Conservation (phyloP, 2,888 invertebrate species). For the Conomelus anceps region DNA sequence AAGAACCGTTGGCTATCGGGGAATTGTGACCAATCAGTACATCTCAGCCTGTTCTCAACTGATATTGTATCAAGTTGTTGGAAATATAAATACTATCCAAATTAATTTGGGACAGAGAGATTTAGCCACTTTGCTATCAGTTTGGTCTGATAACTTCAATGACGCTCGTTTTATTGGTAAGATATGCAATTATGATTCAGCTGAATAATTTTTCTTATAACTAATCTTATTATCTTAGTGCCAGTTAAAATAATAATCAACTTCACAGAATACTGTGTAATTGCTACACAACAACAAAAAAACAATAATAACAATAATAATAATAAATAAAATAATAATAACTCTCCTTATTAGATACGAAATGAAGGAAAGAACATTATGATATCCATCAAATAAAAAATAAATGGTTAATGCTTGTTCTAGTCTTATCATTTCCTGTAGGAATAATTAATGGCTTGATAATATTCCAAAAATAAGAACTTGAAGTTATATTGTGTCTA, state of each 20-base stretch:
- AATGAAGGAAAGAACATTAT: no score
- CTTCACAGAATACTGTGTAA: no score
- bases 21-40: conserved; percentile 27
- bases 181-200: not conserved
- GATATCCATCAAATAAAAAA: no score
- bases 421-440: no score
- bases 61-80: conserved; percentile 55
- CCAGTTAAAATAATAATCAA: not conserved
- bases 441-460: no score
- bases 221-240: not conserved
- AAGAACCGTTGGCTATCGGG: conserved; percentile 48
- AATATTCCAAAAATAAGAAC: no score
- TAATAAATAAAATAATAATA: no score
- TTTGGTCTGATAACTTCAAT: conserved; percentile 63
- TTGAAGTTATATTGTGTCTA: no score
- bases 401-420: no score
- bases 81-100: conserved; percentile 57
- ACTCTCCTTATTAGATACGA: no score
- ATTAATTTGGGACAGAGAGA: conserved; percentile 70
- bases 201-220: not conserved
- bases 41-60: conserved; percentile 37
- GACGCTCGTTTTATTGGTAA: conserved; percentile 53
- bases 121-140: conserved; percentile 60
- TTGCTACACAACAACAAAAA: no score
- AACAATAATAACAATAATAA: no score